phyloP scores from a whole-genome alignment of 2,113 vertebrate species.

The Budorcas taxicolor region DNA sequence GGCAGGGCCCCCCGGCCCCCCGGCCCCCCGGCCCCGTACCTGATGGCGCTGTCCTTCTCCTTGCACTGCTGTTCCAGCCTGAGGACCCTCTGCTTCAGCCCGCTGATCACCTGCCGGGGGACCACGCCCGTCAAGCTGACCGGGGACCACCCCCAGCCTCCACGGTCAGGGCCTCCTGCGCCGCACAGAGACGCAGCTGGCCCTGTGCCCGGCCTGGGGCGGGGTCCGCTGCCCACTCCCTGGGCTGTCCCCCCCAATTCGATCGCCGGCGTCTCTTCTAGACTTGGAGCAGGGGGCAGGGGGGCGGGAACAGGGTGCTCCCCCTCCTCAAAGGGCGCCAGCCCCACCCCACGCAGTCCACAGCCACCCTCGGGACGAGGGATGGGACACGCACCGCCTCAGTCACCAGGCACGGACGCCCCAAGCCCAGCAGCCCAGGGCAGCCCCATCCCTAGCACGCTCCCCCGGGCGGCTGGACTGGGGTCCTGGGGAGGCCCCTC shows the following conservation, averaged over 20 bases:
- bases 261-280: fast-evolving
- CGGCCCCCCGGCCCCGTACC: slow-evolving; percentile 71
- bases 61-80: slow-evolving; percentile 92
- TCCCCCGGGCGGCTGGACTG: not conserved
- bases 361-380: fast-evolving
- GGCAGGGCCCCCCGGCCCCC: not conserved
- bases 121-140: not conserved
- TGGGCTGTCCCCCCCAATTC: not conserved
- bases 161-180: fast-evolving
- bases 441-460: not conserved
- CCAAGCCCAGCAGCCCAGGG: fast-evolving
- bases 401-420: not conserved
- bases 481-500: fast-evolving
- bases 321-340: not conserved
- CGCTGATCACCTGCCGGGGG: slow-evolving; percentile 83
- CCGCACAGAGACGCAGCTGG: not conserved
- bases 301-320: fast-evolving
- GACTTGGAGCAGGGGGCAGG: fast-evolving
- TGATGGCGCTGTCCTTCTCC: slow-evolving; percentile 88
- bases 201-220: not conserved
- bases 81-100: slow-evolving; percentile 90
- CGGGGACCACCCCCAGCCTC: not conserved
- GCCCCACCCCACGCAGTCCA: not conserved
- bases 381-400: fast-evolving
- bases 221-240: not conserved